These are phyloP conservation scores for Emmelina monodactyla DNA, from an alignment of 2,888 invertebrate species.

Conservation along the genomic window DNA sequence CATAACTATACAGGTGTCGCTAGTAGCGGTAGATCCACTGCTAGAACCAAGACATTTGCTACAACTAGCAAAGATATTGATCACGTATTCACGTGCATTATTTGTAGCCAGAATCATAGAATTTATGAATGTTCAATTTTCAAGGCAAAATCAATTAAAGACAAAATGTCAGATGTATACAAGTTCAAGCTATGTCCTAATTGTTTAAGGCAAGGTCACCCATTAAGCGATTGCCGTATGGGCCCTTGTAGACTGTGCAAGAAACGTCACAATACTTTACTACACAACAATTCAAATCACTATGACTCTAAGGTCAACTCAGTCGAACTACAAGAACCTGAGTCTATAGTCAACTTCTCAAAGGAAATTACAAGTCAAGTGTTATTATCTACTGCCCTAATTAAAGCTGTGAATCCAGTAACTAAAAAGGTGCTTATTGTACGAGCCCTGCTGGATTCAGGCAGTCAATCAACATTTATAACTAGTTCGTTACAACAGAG, in stretches of 20 bases:
- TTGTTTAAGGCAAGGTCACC: slow-evolving; percentile 17
- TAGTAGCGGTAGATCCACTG: background rate
- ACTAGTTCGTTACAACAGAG: slow-evolving; percentile 6
- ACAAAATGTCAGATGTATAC: slow-evolving; percentile 8
- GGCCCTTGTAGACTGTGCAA: slow-evolving; percentile 18
- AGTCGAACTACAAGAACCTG: background rate
- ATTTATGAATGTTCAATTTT: slow-evolving; percentile 19
- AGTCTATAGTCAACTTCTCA: slow-evolving; percentile 1
- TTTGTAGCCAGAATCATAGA: slow-evolving; percentile 16
- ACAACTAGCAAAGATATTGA: background rate
- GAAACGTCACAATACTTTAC: slow-evolving; percentile 16
- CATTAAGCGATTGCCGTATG: slow-evolving; percentile 14
- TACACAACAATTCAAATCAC: slow-evolving; percentile 11
- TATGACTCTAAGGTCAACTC: background rate
- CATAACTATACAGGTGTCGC: too few species aligned
- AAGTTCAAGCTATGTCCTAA: slow-evolving; percentile 16
- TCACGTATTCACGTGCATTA: slow-evolving; percentile 9
- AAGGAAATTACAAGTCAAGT: slow-evolving; percentile 3
- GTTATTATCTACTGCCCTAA: slow-evolving; percentile 12
- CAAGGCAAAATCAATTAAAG: slow-evolving; percentile 12
- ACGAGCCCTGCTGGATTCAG: slow-evolving; percentile 10
- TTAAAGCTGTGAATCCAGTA: slow-evolving; percentile 12
- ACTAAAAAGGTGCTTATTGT: slow-evolving; percentile 6
- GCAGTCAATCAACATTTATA: slow-evolving; percentile 12
- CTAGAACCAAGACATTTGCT: slow-evolving; percentile 12